phyloP scores from a whole-genome alignment of 1,140 invertebrate species.

The Ericerus pela region DNA sequence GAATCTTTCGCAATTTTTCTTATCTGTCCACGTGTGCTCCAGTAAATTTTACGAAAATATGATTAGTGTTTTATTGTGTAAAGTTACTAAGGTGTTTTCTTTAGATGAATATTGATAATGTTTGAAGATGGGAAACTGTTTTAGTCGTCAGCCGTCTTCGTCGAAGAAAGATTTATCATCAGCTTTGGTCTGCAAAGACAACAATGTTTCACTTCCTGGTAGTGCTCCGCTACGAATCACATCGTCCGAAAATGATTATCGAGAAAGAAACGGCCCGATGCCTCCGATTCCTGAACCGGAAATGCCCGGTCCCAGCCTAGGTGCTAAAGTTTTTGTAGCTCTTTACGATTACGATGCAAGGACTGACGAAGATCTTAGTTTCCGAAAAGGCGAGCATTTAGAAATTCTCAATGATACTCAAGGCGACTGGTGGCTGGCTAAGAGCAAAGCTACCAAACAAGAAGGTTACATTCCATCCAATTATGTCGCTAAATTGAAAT shows the following conservation, averaged over 20 bases:
- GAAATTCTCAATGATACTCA: conserved; percentile 97
- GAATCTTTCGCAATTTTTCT: too few relatives aligned
- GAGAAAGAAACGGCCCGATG: conserved; percentile 25
- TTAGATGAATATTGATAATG: not conserved
- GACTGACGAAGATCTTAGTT: conserved; percentile 95
- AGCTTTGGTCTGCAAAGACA: conserved; percentile 19
- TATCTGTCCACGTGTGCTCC: too few relatives aligned
- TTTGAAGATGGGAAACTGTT: conserved; percentile 26
- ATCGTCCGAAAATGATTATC: conserved; percentile 19
- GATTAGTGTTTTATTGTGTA: not conserved
- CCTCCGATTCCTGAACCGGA: conserved; percentile 23
- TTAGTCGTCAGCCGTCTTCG: conserved; percentile 24
- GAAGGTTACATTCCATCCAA: conserved; percentile 99
- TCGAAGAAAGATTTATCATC: conserved; percentile 23
- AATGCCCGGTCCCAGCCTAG: conserved; percentile 16
- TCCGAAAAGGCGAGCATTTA: conserved; percentile 94
- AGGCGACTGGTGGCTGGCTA: conserved; percentile 98
- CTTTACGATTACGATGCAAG: conserved; percentile 97
- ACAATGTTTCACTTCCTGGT: conserved; percentile 19
- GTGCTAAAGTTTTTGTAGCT: conserved; percentile 80
- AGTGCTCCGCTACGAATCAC: conserved; percentile 21
- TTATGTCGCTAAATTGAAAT: conserved; percentile 97
- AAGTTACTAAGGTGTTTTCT: conserved; percentile 5
- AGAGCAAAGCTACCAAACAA: conserved; percentile 81
- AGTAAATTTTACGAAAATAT: too few relatives aligned